Evolutionary conservation across 2,888 invertebrate genomes (phyloP), one percentile per base, ranked within the genome.

Genomic region (Eledona agricola): DNA sequence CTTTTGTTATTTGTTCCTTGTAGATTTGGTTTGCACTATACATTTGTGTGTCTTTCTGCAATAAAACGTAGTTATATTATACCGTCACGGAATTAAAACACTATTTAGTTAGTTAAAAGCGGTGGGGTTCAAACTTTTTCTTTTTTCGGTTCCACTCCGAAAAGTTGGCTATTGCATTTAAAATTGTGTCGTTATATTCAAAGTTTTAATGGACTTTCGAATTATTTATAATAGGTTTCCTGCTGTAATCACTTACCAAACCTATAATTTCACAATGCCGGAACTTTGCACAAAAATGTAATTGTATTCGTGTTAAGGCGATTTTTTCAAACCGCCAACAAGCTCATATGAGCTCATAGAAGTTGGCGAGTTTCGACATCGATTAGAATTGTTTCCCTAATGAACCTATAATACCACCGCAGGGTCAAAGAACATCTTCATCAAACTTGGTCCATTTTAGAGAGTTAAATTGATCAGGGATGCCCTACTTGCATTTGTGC

Each of bases 151-250:
- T 29, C 31, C 13, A n/a, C 34, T 20, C 34, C 42, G 50, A 34
- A 34, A 51, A 42, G 11, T 51, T 43, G 19, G 13, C 35, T 37
- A 43, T 15, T 43, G 29, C 35, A 43, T 16, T 16, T 16, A 51
- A 51, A 28, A 32, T 43, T 43, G 51, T 51, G 43, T 45, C 37
- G 45, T 51, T 51, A 35, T 16, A 28, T 42, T 20, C 28, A 51
- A 51, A 51, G 19, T 45, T 32, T 51, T 45, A 51, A 51, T 51
- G 31, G 32, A 51, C 11, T 11, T 20, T 22, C 38, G 31, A 11
- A 20, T 38, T 47, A 47, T 47, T 47, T 26, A 35, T 26, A 37
- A 26, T 11, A 15, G 4, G 16, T 17, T 28, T 29, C 20, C 42
- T 42, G 12, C 11, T 19, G 15, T 10, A 42, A 20, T 29, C 42